Conservation (phyloP, 23 tunicate species). For the Ascidia mentula region DNA sequence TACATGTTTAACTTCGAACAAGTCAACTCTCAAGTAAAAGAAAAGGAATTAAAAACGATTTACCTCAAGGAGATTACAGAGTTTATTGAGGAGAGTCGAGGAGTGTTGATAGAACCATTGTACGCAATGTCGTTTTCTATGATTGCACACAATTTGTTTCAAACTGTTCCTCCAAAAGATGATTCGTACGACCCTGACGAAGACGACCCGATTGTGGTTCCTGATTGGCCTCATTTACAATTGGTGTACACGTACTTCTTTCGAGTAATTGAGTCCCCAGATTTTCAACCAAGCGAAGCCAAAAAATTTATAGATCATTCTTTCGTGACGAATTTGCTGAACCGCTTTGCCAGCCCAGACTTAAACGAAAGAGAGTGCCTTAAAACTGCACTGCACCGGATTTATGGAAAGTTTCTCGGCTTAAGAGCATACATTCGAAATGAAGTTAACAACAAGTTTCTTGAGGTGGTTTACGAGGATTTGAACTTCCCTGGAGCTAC, state of each 20-base stretch:
- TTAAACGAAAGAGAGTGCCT: slow-evolving; percentile 62
- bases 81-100: slow-evolving; percentile 56
- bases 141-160: slow-evolving; percentile 64
- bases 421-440: slow-evolving; percentile 68
- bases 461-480: slow-evolving; percentile 59
- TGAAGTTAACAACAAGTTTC: slow-evolving; percentile 57
- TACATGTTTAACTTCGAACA: slow-evolving; percentile 41
- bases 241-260: slow-evolving; percentile 82
- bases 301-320: slow-evolving; percentile 66
- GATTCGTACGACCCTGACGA: slow-evolving; percentile 67
- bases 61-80: slow-evolving; percentile 66
- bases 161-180: slow-evolving; percentile 36
- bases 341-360: slow-evolving; percentile 59
- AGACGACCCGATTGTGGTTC: slow-evolving; percentile 70
- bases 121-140: slow-evolving; percentile 59
- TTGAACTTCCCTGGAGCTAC: slow-evolving; percentile 69
- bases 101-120: slow-evolving; percentile 77
- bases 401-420: slow-evolving; percentile 94
- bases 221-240: slow-evolving; percentile 72
- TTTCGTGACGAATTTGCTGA: slow-evolving; percentile 52
- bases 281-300: slow-evolving; percentile 86
- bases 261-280: slow-evolving; percentile 66
- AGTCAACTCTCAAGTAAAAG: slow-evolving; percentile 22
- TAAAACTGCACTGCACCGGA: slow-evolving; percentile 76
- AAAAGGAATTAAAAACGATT: slow-evolving; percentile 57